Conservation (phyloP, 2,113 vertebrate species). For the Phyllopteryx taeniolatus region DNA sequence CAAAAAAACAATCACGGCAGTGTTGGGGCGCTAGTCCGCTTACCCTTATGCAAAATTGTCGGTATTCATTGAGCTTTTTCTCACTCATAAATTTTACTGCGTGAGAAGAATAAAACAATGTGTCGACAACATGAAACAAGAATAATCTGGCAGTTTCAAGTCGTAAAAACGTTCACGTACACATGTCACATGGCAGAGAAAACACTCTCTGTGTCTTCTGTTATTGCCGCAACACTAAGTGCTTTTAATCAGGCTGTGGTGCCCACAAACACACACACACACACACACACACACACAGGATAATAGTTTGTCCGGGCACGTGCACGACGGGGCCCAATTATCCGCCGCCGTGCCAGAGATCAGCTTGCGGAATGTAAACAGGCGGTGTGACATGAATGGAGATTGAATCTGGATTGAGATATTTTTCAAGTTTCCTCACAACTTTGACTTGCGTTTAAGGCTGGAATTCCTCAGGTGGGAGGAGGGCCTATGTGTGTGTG, state of each 20-base stretch:
- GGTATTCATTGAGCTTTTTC: not conserved
- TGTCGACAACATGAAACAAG: constrained; percentile 28
- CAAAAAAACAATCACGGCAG: too few species aligned
- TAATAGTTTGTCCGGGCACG: constrained; percentile 6
- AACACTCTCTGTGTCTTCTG: constrained; percentile 21
- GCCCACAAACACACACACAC: constrained; percentile 5
- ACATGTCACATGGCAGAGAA: constrained; percentile 40
- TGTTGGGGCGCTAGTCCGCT: too few species aligned
- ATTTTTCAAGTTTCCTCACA: constrained; percentile 27
- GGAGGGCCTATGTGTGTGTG: constrained; percentile 9
- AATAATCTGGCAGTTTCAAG: constrained; percentile 57
- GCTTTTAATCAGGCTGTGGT: not conserved
- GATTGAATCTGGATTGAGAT: constrained; percentile 23
- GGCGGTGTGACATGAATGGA: constrained; percentile 27
- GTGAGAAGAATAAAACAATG: constrained; percentile 22
- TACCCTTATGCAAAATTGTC: not conserved
- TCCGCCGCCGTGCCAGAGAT: constrained; percentile 14
- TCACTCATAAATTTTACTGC: constrained; percentile 15
- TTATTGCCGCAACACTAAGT: constrained; percentile 20
- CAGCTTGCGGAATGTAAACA: constrained; percentile 39
- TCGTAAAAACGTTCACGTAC: constrained; percentile 41
- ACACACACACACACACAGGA: constrained; percentile 5
- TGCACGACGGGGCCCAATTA: constrained; percentile 22
- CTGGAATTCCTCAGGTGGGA: constrained; percentile 44
- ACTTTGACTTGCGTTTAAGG: constrained; percentile 17